These are phyloP conservation scores for Hypotaenidia philippensis DNA, from an alignment of 2,797 vertebrate genomes.

Conservation along the genomic window DNA sequence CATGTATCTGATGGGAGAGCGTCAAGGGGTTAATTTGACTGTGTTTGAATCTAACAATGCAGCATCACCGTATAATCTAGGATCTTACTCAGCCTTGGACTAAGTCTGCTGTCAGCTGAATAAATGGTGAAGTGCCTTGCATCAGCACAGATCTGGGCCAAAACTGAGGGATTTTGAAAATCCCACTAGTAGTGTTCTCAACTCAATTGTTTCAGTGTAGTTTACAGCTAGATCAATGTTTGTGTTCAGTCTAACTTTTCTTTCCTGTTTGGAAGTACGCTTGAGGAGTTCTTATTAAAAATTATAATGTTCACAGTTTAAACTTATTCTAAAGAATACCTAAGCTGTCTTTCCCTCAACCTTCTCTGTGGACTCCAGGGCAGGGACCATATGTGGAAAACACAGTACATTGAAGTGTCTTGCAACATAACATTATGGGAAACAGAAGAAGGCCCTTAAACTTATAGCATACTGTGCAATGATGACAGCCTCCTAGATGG, in stretches of 20 bases:
- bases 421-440: not conserved
- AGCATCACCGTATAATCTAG: not conserved
- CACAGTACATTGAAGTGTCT: not conserved
- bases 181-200: not conserved
- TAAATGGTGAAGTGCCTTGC: not conserved
- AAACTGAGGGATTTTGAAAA: constrained; percentile 5
- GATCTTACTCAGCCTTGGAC: not conserved
- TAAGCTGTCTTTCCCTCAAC: not conserved
- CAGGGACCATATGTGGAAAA: not conserved
- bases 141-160: not conserved
- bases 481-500: not conserved
- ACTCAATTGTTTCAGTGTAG: not conserved
- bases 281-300: not conserved
- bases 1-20: not conserved
- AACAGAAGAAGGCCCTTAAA: not conserved
- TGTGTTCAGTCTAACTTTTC: not conserved
- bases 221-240: not conserved
- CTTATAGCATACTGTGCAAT: not conserved
- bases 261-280: not conserved
- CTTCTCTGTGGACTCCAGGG: not conserved
- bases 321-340: not conserved
- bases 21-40: not conserved
- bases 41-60: not conserved
- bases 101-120: not conserved
- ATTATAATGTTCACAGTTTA: not conserved